Evolutionary conservation across 2,797 vertebrate species (phyloP).

Genomic region (Hephaestus fuliginosus): DNA sequence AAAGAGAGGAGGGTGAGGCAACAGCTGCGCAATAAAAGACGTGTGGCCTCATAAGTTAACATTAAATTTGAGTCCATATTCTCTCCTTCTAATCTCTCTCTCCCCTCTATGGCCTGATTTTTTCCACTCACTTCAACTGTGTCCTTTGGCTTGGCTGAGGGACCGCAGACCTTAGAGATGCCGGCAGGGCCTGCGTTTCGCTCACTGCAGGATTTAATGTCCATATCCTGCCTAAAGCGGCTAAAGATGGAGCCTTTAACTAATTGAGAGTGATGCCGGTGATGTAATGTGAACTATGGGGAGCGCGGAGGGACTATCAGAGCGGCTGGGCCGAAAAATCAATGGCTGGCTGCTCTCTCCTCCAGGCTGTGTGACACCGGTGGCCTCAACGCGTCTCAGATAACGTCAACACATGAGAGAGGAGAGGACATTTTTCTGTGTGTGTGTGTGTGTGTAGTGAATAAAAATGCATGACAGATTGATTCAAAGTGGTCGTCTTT

Average conservation of each 20-base stretch:
- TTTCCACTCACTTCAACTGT: constrained; percentile 74
- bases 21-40: constrained; percentile 80
- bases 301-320: constrained; percentile 63
- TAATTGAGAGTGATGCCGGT: constrained; percentile 73
- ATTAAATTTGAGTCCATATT: constrained; percentile 68
- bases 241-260: constrained; percentile 70
- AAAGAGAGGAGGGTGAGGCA: constrained; percentile 58
- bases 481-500: constrained; percentile 8
- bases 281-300: constrained; percentile 78
- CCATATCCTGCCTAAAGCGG: constrained; percentile 74
- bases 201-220: constrained; percentile 75
- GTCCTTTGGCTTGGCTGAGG: constrained; percentile 71
- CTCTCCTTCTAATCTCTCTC: constrained; percentile 63
- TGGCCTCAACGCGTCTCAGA: constrained; percentile 57
- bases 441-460: constrained; percentile 17
- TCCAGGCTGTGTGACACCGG: constrained; percentile 43
- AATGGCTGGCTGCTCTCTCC: constrained; percentile 43
- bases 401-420: constrained; percentile 58
- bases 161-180: constrained; percentile 63
- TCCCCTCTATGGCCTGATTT: constrained; percentile 53
- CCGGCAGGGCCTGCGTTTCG: constrained; percentile 43
- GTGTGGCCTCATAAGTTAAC: constrained; percentile 76
- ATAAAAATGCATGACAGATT: not conserved
- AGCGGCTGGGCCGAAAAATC: constrained; percentile 48
- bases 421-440: constrained; percentile 19